Conservation (phyloP, 2,113 vertebrate species). For the Neodon shergylaensis region DNA sequence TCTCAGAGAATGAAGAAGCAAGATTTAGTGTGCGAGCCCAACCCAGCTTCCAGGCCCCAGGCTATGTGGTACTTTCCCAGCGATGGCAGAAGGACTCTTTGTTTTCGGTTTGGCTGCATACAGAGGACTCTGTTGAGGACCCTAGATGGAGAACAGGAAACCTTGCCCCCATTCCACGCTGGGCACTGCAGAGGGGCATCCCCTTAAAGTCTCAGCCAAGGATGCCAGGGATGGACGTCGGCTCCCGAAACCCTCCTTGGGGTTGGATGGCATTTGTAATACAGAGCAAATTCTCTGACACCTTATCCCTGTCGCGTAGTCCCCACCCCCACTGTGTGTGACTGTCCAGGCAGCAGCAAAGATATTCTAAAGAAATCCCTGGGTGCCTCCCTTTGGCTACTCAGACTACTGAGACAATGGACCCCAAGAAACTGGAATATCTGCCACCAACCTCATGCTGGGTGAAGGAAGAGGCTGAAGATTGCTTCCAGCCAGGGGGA, state of each 20-base stretch:
- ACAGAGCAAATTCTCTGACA: neutral
- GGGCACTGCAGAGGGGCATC: neutral
- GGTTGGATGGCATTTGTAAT: neutral
- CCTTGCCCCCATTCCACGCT: neutral
- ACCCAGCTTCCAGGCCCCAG: neutral
- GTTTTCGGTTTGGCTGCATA: conserved; percentile 3
- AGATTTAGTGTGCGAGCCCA: neutral
- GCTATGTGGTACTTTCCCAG: conserved; percentile 41
- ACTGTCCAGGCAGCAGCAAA: neutral
- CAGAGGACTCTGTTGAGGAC: neutral
- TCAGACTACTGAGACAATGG: neutral
- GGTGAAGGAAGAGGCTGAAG: neutral
- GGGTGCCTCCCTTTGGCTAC: neutral
- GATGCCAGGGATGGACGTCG: fast-evolving
- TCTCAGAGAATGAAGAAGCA: neutral
- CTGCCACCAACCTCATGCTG: neutral
- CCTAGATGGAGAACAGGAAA: neutral
- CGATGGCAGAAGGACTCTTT: conserved; percentile 15
- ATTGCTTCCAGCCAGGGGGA: neutral
- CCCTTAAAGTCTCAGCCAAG: neutral
- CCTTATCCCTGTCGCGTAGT: neutral
- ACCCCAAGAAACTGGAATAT: neutral
- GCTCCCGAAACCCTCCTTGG: neutral
- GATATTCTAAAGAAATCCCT: neutral
- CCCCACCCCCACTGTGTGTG: neutral